Evolutionary conservation across 2,113 vertebrate genomes (phyloP).

Genomic region (Microtus oregoni): DNA sequence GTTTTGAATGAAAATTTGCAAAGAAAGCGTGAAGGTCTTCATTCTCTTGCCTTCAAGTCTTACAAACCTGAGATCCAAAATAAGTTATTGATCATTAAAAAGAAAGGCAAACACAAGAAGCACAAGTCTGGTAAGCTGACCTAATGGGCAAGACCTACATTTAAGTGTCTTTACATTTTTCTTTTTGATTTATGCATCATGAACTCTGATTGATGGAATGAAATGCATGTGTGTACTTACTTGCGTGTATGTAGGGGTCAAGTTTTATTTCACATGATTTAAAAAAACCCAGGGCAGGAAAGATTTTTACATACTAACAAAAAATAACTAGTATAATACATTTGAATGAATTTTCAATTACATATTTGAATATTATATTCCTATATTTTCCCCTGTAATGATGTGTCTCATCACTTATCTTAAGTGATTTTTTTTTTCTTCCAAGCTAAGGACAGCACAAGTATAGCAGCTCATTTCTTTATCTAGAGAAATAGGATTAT

Average conservation of each 20-base stretch:
- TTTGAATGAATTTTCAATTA: constrained; percentile 53
- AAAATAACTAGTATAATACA: neutral
- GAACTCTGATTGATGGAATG: constrained; percentile 13
- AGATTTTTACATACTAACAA: constrained; percentile 26
- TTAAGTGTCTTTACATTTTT: constrained; percentile 3
- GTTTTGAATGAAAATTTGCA: constrained; percentile 87
- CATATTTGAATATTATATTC: constrained; percentile 6
- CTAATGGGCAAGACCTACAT: constrained; percentile 22
- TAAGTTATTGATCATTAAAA: constrained; percentile 89
- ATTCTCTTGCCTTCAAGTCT: constrained; percentile 87
- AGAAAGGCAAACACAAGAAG: constrained; percentile 94
- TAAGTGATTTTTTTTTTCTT: neutral
- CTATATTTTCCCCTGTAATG: constrained; percentile 27
- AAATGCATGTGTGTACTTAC: neutral
- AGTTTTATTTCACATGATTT: constrained; percentile 39
- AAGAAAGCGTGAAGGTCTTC: constrained; percentile 87
- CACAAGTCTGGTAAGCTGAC: constrained; percentile 91
- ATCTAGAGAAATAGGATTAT: constrained; percentile 29
- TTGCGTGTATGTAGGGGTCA: neutral
- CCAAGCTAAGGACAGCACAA: neutral
- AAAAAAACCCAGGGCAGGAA: constrained; percentile 3
- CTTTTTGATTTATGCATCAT: constrained; percentile 25
- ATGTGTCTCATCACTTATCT: constrained; percentile 19
- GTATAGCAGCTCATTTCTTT: neutral
- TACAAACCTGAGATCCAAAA: constrained; percentile 89